These are phyloP conservation scores for Oncorhynchus kisutch DNA, from an alignment of 2,113 vertebrate species.

Conservation along the genomic window DNA sequence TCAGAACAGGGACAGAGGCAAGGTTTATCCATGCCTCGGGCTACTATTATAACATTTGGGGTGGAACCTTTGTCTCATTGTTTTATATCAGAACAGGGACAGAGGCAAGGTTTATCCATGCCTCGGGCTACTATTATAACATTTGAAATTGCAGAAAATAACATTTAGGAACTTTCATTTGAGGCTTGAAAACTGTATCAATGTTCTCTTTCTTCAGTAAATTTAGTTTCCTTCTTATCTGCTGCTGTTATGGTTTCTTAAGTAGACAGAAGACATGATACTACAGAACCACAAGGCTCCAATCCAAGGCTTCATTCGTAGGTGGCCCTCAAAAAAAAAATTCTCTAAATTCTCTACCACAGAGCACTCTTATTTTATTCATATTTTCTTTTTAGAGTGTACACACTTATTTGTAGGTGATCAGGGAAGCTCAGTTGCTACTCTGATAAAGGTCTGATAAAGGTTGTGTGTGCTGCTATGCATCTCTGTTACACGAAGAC, in stretches of 20 bases:
- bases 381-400: no score
- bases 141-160: constrained; percentile 33
- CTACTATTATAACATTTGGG: constrained; percentile 43
- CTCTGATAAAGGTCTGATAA: constrained; percentile 43
- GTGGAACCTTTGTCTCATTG: constrained; percentile 3
- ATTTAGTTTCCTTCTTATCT: background rate
- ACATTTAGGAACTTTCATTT: constrained; percentile 41
- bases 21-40: constrained; percentile 32
- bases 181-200: constrained; percentile 39
- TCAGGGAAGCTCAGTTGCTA: constrained; percentile 32
- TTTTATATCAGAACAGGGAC: constrained; percentile 44
- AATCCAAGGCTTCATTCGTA: no score
- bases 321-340: no score
- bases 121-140: constrained; percentile 54
- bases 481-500: constrained; percentile 63
- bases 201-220: constrained; percentile 28
- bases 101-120: background rate
- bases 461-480: constrained; percentile 14
- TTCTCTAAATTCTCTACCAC: no score
- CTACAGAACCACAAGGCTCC: no score
- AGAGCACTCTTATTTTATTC: no score
- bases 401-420: constrained; percentile 28
- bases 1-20: constrained; percentile 17
- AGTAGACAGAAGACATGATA: background rate
- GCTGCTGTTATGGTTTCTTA: background rate